phyloP scores from a whole-genome alignment of 1,140 invertebrate genomes.

The Bombus polaris region DNA sequence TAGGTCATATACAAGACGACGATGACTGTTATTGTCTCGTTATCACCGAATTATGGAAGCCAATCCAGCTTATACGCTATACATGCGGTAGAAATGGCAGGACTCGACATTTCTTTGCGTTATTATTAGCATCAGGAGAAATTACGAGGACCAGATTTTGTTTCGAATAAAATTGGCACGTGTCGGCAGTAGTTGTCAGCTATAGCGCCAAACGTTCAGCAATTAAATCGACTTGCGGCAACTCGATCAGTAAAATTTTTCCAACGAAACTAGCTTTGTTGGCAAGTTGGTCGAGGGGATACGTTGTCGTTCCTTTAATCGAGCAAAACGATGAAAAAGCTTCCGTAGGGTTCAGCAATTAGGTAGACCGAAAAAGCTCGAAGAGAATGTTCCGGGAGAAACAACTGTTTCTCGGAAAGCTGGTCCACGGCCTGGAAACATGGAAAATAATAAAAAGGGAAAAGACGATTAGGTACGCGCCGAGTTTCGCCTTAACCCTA shows the following conservation, averaged over 20 bases:
- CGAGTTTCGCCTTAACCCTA: neutral
- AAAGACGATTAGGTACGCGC: no score
- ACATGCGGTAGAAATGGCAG: no score
- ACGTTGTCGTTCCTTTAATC: neutral
- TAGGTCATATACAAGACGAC: neutral
- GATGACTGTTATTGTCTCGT: neutral
- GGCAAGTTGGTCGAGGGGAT: no score
- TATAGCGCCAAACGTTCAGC: neutral
- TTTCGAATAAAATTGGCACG: neutral
- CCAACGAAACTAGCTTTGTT: neutral
- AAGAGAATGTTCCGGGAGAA: neutral
- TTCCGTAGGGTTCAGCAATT: rapidly evolving
- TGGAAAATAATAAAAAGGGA: no score
- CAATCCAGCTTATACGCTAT: no score
- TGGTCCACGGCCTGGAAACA: neutral
- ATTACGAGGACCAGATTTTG: neutral
- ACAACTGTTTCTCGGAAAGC: slow-evolving; percentile 8
- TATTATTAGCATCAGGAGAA: neutral
- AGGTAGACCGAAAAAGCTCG: neutral
- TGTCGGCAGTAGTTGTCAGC: no score
- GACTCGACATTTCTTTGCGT: neutral
- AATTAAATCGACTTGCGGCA: neutral
- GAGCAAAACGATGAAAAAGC: neutral
- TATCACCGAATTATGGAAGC: neutral
- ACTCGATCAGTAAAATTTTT: neutral